These are phyloP conservation scores for Lepidurus couesii DNA, from an alignment of 1,140 invertebrate species.

Conservation along the genomic window DNA sequence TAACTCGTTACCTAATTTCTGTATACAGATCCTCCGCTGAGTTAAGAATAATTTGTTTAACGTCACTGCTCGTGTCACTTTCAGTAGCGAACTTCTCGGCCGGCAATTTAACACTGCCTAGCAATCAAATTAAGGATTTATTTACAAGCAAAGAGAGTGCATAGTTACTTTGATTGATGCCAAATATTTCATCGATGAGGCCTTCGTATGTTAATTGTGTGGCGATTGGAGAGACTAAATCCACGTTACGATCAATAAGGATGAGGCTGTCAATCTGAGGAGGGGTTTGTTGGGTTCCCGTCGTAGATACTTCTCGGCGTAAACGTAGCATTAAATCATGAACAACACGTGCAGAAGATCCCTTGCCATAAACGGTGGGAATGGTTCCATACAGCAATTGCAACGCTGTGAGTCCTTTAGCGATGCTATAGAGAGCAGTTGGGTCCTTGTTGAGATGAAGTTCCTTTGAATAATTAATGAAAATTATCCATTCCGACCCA, in stretches of 20 bases:
- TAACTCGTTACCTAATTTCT: constrained; percentile 56
- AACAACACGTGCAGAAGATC: constrained; percentile 76
- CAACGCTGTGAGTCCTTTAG: constrained; percentile 74
- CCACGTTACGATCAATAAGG: constrained; percentile 79
- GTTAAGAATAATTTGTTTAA: constrained; percentile 80
- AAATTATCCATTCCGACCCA: background rate
- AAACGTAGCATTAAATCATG: constrained; percentile 79
- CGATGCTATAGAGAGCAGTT: constrained; percentile 78
- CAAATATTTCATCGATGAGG: constrained; percentile 85
- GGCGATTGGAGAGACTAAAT: constrained; percentile 84
- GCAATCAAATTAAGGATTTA: constrained; percentile 37
- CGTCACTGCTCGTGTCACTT: constrained; percentile 57
- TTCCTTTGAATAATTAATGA: constrained; percentile 54
- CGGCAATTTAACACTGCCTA: constrained; percentile 76
- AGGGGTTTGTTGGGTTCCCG: constrained; percentile 43
- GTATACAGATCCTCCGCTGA: constrained; percentile 83
- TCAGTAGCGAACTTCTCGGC: constrained; percentile 68
- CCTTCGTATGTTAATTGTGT: constrained; percentile 97
- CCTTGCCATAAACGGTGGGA: constrained; percentile 82
- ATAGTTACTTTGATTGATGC: constrained; percentile 60
- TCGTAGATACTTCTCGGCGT: constrained; percentile 57
- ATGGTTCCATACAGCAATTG: constrained; percentile 86
- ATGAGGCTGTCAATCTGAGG: constrained; percentile 81
- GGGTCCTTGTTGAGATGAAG: constrained; percentile 81
- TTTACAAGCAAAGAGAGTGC: background rate